Percentiles rank a stretch among this genome's conserved stretches.
Conservation (phyloP, 2,113 vertebrate genomes). For the Mesoclemmys tuberculata region DNA sequence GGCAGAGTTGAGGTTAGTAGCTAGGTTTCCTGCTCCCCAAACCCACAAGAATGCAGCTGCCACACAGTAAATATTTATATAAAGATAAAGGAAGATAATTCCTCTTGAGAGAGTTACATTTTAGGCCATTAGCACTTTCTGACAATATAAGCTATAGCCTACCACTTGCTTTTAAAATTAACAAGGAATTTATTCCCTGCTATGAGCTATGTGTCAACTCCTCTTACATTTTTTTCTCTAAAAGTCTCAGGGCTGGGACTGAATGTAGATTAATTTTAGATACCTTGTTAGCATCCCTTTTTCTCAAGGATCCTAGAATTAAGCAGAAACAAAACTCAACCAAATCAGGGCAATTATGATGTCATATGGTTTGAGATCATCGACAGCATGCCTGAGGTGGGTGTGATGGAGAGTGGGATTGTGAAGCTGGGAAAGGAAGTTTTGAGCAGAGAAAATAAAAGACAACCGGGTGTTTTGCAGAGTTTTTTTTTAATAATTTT, state of each 20-base stretch:
- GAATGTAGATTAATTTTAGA: conserved; percentile 6
- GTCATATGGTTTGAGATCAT: background rate
- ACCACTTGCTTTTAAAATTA: conserved; percentile 39
- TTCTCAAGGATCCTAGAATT: conserved; percentile 19
- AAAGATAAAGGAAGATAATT: conserved; percentile 56
- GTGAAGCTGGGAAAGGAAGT: background rate
- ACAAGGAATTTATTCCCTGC: background rate
- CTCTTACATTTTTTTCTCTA: conserved; percentile 14
- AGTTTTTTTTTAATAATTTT: background rate
- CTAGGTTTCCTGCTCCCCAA: conserved; percentile 47
- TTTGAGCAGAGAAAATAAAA: background rate
- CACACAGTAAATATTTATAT: background rate
- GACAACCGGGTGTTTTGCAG: background rate
- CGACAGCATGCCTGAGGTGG: background rate
- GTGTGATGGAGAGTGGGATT: rapidly evolving
- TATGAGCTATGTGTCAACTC: conserved; percentile 14
- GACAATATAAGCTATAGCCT: background rate
- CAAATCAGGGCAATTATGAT: conserved; percentile 3
- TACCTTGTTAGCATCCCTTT: conserved; percentile 26
- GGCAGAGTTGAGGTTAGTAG: conserved; percentile 45
- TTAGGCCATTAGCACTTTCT: conserved; percentile 55
- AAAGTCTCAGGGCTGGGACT: background rate
- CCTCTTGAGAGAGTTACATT: conserved; percentile 49
- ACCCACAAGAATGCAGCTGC: conserved; percentile 10
- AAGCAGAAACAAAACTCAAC: conserved; percentile 5